Evolutionary conservation across 2,113 vertebrate genomes (phyloP).

Genomic region (Rhynchomys soricoides): DNA sequence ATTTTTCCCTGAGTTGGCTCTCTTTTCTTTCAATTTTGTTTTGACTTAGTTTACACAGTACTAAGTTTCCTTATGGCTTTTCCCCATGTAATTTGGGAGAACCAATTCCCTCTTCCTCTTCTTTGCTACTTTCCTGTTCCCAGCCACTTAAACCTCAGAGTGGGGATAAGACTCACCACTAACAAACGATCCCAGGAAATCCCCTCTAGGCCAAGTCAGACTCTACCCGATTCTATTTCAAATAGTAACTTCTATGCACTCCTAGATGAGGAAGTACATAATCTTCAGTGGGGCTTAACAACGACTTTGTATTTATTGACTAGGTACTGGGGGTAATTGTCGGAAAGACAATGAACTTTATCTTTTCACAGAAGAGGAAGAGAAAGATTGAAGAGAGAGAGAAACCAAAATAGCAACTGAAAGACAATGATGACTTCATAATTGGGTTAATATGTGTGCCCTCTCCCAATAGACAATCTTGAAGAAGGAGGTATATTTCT

Average conservation of each 20-base stretch:
- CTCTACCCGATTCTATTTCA: not conserved
- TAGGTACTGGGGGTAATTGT: not conserved
- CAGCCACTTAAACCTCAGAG: not conserved
- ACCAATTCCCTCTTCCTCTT: not conserved
- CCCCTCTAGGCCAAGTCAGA: not conserved
- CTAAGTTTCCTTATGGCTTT: not conserved
- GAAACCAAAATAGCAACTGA: not conserved
- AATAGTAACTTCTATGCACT: not conserved
- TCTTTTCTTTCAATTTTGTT: not conserved
- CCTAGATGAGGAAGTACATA: not conserved
- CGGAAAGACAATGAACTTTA: not conserved
- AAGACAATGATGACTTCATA: not conserved
- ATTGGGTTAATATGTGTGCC: not conserved
- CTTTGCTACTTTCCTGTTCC: not conserved
- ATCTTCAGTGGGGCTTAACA: not conserved
- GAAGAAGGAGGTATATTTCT: not conserved
- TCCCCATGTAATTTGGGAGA: too few species aligned
- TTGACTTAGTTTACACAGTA: not conserved
- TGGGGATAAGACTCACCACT: not conserved
- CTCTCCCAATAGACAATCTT: not conserved
- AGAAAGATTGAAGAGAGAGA: not conserved
- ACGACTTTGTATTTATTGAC: not conserved
- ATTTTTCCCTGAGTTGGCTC: not conserved
- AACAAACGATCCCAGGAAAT: not conserved
- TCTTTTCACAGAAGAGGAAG: not conserved